Percentiles rank a stretch among this genome's conserved stretches.
Conservation (phyloP, 2,888 invertebrate species). For the Glaucopsyche alexis region DNA sequence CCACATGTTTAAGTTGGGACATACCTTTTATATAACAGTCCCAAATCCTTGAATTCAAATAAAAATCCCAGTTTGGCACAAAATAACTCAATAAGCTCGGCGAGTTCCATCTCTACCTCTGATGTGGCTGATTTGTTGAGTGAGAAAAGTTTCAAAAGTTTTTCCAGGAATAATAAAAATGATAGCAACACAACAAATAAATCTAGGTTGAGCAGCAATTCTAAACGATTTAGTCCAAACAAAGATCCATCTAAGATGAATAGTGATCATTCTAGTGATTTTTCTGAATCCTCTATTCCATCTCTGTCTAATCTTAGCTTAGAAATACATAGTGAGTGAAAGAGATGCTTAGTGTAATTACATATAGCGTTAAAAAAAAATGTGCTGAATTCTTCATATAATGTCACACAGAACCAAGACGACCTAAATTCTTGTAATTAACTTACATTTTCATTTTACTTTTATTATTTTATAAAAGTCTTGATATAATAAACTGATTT, state of each 20-base stretch:
- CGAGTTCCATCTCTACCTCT: conserved; percentile 68
- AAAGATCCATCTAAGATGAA: conserved; percentile 26
- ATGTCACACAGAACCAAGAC: neutral
- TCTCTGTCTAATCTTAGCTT: conserved; percentile 27
- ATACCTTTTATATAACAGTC: conserved; percentile 30
- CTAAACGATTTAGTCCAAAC: conserved; percentile 47
- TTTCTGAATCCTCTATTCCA: conserved; percentile 27
- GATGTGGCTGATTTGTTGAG: conserved; percentile 72
- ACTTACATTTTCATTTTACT: too few relatives aligned
- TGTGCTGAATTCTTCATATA: neutral
- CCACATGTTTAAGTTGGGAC: too few relatives aligned
- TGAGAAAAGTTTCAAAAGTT: conserved; percentile 55
- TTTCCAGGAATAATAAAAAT: conserved; percentile 42
- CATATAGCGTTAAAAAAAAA: too few relatives aligned
- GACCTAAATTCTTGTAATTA: too few relatives aligned
- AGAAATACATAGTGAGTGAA: conserved; percentile 29
- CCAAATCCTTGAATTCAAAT: neutral
- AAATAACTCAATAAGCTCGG: conserved; percentile 56
- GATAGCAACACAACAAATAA: conserved; percentile 38
- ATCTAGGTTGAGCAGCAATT: conserved; percentile 41
- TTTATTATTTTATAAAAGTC: too few relatives aligned
- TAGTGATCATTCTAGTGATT: conserved; percentile 25
- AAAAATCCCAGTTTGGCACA: conserved; percentile 31
- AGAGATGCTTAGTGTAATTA: neutral
- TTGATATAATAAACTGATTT: too few relatives aligned